Percentiles rank a stretch among this genome's conserved stretches.
phyloP scores from a whole-genome alignment of 2,113 vertebrate species.

The Dipodomys merriami region DNA sequence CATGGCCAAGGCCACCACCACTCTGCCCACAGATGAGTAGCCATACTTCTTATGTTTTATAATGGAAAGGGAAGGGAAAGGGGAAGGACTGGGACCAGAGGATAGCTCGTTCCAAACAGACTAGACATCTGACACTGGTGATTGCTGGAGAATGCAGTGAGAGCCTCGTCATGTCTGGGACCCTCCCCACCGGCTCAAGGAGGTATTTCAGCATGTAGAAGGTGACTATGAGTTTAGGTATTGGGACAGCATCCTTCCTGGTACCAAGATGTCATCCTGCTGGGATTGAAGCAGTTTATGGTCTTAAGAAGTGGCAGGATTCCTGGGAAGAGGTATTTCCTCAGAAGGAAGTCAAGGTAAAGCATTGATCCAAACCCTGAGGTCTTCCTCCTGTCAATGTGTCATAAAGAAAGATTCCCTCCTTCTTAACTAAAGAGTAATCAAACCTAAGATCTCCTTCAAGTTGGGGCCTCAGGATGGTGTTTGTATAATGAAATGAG shows the following conservation, averaged over 20 bases:
- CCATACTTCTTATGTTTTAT: background rate
- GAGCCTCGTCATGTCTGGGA: background rate
- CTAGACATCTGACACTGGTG: background rate
- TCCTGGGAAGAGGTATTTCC: background rate
- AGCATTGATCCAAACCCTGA: background rate
- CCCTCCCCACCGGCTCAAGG: background rate
- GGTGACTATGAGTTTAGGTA: background rate
- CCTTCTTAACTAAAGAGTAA: background rate
- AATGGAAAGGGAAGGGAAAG: background rate
- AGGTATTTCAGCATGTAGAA: background rate
- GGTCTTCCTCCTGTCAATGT: background rate
- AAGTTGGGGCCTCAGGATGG: background rate
- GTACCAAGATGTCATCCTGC: background rate
- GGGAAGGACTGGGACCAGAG: background rate
- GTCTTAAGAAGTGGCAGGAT: background rate
- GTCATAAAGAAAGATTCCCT: background rate
- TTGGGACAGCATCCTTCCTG: background rate
- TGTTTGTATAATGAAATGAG: background rate
- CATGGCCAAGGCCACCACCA: too few relatives aligned
- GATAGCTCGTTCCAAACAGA: background rate
- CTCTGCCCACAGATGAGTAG: background rate
- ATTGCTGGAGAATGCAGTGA: background rate
- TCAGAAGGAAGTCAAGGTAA: background rate
- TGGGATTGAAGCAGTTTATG: background rate
- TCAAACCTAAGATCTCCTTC: background rate